Evolutionary conservation across 2,113 vertebrate genomes (phyloP), one percentile per base, ranked within the genome.

Genomic region (Cephalopterus ornatus): DNA sequence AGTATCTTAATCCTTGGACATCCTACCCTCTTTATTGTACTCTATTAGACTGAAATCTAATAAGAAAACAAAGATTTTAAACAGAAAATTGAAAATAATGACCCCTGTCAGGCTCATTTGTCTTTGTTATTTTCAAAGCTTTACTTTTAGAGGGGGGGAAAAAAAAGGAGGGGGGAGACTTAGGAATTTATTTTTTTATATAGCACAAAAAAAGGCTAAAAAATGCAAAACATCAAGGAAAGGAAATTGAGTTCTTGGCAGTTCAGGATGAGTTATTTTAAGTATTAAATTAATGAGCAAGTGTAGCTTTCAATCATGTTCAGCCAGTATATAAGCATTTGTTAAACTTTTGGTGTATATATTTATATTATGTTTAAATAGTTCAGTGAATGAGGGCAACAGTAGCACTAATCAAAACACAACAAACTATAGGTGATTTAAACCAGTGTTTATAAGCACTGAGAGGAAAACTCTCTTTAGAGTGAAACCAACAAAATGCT

Each of bases 401-500:
- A 62, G 23, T 16, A 24, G 24, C 32, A 82, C 9, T 56, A 33
- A 73, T 5, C 4, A 79, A 76, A 91, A 67, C 5, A 61, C 3
- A 12, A 62, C n/a, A 55, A 83, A 44, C 7, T 23, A 37, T 1
- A 72, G 21, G 20, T 7, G 24, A 63, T 53, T 85, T 61, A 76
- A 97, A 79, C 26, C 42, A 87, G 42, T 42, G 26, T 46, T 53
- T 62, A 37, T 27, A 78, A 89, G 39, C 41, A 91, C 70, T 33
- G 56, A 93, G 84, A 85, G 53, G 9, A 63, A 94, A 96, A 55
- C 42, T 63, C 74, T 85, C 65, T 68, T 88, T 52, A 94, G 52
- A 96, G 93, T 68, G 19, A 76, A 94, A 88, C 37, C 56, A 94
- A 93, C 52, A 96, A 93, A 95, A 76, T 35, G 42, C 24, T 82